A percentile compares a stretch with the other conserved stretches of the same genome.
Conservation (phyloP, 2,113 vertebrate genomes). For the Struthidea cinerea region DNA sequence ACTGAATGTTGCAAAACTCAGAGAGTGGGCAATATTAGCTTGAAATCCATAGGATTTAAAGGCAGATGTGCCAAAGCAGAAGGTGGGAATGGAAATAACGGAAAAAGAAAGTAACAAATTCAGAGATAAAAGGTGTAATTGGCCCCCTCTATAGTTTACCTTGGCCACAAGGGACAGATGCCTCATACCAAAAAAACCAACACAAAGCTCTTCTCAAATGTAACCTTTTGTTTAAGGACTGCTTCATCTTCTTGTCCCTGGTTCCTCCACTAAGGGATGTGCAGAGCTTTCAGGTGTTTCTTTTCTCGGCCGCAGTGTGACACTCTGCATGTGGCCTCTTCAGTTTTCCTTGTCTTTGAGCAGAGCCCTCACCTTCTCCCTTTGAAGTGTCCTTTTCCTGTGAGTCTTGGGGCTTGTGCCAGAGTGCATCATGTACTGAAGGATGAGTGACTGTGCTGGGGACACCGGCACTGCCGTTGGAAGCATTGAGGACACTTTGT, state of each 20-base stretch:
- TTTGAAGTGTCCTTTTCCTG: not conserved
- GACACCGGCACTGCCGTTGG: accelerated
- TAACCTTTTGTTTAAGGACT: not conserved
- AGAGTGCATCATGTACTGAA: accelerated
- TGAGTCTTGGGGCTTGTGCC: not conserved
- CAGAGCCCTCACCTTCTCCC: not conserved
- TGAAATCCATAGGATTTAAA: not conserved
- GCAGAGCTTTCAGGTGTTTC: not conserved
- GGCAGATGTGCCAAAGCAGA: not conserved
- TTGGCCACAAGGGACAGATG: not conserved
- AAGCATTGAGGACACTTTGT: accelerated
- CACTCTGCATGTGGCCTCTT: not conserved
- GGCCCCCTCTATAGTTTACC: not conserved
- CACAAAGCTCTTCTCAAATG: not conserved
- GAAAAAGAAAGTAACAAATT: not conserved
- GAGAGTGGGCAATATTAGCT: not conserved
- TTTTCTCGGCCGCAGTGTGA: accelerated
- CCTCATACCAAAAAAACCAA: not conserved
- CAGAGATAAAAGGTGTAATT: not conserved
- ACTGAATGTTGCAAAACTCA: not conserved
- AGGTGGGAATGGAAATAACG: not conserved
- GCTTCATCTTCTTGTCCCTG: not conserved
- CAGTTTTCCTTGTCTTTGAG: not conserved
- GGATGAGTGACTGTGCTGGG: not conserved
- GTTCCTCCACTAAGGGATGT: not conserved